Conservation (phyloP, 2,797 vertebrate species). For the Sebastes flavidus region DNA sequence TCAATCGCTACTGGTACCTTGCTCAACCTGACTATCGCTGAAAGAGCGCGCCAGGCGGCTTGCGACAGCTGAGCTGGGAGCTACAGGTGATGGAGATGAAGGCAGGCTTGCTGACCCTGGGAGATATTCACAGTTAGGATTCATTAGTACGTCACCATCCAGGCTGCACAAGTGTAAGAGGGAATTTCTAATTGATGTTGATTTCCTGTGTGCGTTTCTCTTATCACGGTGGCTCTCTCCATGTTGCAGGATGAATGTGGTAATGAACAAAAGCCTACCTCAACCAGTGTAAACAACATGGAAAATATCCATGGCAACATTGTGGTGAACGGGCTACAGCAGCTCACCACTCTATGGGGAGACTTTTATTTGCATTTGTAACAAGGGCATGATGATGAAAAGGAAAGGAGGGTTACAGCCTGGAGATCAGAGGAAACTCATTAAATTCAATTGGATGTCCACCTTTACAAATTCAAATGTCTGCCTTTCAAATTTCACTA, state of each 20-base stretch:
- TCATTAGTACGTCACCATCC: conserved; percentile 33
- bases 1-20: conserved; percentile 75
- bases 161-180: background rate
- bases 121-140: conserved; percentile 75
- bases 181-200: conserved; percentile 2
- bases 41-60: conserved; percentile 90
- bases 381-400: conserved; percentile 68
- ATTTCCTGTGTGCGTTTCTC: background rate
- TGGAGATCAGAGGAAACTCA: conserved; percentile 76
- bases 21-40: conserved; percentile 91
- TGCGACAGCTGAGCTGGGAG: conserved; percentile 90
- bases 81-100: conserved; percentile 84
- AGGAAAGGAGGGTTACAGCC: conserved; percentile 35
- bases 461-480: conserved; percentile 79
- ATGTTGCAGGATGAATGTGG: background rate
- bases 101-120: conserved; percentile 90
- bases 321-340: conserved; percentile 10
- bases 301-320: conserved; percentile 65
- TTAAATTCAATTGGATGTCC: conserved; percentile 67
- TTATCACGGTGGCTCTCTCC: background rate
- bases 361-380: conserved; percentile 71
- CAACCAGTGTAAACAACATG: conserved; percentile 24
- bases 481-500: conserved; percentile 35
- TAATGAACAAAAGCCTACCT: conserved; percentile 34
- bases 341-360: conserved; percentile 31